Evolutionary conservation across 2,888 invertebrate species (phyloP), one percentile per base, ranked within the genome.

Genomic region (Psylliodes chrysocephalus): DNA sequence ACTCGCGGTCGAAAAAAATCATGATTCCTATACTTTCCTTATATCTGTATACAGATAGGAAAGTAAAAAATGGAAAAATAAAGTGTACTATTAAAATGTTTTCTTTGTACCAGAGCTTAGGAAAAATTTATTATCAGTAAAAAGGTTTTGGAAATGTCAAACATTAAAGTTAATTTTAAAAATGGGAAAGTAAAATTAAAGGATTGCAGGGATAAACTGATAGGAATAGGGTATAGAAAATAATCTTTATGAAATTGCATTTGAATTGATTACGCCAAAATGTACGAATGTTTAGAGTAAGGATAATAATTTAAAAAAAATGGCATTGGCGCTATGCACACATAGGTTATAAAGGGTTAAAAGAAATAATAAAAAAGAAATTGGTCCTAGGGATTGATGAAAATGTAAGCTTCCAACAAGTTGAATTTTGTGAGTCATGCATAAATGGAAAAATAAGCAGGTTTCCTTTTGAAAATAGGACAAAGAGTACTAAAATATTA

Each of bases 211-310:
- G 42, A 51, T 33, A 44, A 42, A 38, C 7, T 54, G 28, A 15
- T 69, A 53, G 60, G 66, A 46, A 51, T 56, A 35, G 67, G 64
- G 25, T 18, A 60, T 30, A 62, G 52, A 51, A 56, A 63, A 8
- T n/a, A 67, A 53, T 46, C 30, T 67, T 12, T 69, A 68, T 61
- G 66, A 71, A 65, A 71, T 69, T n/a, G 5, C 17, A 2, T 60
- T 52, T 42, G 30, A 44, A 14, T 1, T 54, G 19, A 28, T 67
- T 62, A 17, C 22, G 15, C 30, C 19, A 12, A 47, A 47, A 57
- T 35, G 57, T 47, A 12, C 18, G 8, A 47, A 35, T 19, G 40
- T 18, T 10, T 59, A 64, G 49, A 54, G 22, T 30, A 18, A 35
- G 35, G 17, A 8, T 35, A 35, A 57, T 19, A 35, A 33, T 18